Evolutionary conservation across 2,797 vertebrate species (phyloP).

Genomic region (Takifugu rubripes): DNA sequence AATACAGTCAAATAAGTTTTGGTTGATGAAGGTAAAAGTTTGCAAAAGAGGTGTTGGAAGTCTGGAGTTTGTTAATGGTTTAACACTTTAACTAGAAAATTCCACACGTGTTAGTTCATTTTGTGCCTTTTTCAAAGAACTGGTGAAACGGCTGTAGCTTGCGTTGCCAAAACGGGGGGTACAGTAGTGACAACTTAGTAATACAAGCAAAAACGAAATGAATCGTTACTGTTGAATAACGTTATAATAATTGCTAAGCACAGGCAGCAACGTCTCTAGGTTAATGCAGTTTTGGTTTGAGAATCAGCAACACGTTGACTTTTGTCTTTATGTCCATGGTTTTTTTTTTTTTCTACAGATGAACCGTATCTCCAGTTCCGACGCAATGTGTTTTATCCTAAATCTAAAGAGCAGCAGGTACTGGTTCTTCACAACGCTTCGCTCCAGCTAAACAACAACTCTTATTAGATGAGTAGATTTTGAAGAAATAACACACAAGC

Average conservation of each 20-base stretch:
- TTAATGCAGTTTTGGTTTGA: not conserved
- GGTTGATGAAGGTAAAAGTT: not conserved
- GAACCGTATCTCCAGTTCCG: constrained; percentile 87
- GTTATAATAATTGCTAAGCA: constrained; percentile 7
- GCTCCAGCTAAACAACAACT: too few species aligned
- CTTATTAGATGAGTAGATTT: too few species aligned
- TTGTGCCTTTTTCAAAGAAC: constrained; percentile 8
- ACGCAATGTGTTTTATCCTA: constrained; percentile 87
- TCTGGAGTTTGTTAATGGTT: constrained; percentile 18
- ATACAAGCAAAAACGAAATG: not conserved
- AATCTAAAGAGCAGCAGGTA: constrained; percentile 86
- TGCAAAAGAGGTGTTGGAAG: constrained; percentile 2
- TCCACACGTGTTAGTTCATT: constrained; percentile 10
- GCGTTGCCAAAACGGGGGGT: not conserved
- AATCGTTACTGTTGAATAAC: constrained; percentile 17
- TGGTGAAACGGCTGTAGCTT: constrained; percentile 1
- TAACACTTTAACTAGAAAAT: constrained; percentile 7
- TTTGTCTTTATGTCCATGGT: constrained; percentile 21
- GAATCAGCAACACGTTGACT: constrained; percentile 1
- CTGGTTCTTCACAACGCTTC: not conserved
- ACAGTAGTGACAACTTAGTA: not conserved
- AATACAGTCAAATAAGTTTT: too few species aligned
- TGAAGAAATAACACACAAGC: too few species aligned
- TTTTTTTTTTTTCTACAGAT: constrained; percentile 64
- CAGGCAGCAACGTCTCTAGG: too few species aligned